Base-by-base conservation (phyloP, 2,888 invertebrate species). In the Caradrina clavipalpis region DNA sequence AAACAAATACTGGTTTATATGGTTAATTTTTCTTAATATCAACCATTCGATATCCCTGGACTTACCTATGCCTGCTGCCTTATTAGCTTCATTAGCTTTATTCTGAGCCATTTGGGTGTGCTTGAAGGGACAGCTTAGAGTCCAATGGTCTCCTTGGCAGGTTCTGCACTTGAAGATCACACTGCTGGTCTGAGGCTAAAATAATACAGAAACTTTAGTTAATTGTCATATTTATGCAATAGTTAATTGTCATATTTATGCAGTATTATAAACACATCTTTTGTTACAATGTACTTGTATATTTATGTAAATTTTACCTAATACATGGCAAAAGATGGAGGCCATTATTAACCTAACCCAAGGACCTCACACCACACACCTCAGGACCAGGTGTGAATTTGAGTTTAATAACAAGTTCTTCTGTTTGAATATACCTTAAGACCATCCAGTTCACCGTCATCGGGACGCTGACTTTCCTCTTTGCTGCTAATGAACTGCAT, bases 61-160 rank as follows among this genome's bases (percentile, higher is more conserved):
- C 54, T 69, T 74, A 74, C 74, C 70, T 7, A 71, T 89, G 93
- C 96, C 96, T 78, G 92, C 81, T 72, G 90, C 86, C 81, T 95
- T 96, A 15, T 92, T 89, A 73, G 92, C 93, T 84, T 96, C 96
- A 73, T 82, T 91, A 39, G 94, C 97, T 90, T 97, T 97, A 70
- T 97, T 95, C 80, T 97, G 97, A 65, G 97, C 97, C 87, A 98
- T 96, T 84, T 97, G 97, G 1, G 98, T 98, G 87, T 99, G 99
- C 94, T 99, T 99, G 97, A 98, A 99, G 0, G 99, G 99, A 96
- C 99, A 99, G 89, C 98, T 98, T 51, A 99, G 97, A 47, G 99
- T 99, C 99, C 99, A 99, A 96, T 99, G 99, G 90, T 99, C 99
- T 64, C 99, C 98, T 88, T 98, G 98, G 92, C 99, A 99, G 73